A percentile compares a stretch with the other conserved stretches of the same genome.
These are phyloP conservation scores for Zosterops pallidus DNA, from an alignment of 2,113 vertebrate species.

Conservation along the genomic window DNA sequence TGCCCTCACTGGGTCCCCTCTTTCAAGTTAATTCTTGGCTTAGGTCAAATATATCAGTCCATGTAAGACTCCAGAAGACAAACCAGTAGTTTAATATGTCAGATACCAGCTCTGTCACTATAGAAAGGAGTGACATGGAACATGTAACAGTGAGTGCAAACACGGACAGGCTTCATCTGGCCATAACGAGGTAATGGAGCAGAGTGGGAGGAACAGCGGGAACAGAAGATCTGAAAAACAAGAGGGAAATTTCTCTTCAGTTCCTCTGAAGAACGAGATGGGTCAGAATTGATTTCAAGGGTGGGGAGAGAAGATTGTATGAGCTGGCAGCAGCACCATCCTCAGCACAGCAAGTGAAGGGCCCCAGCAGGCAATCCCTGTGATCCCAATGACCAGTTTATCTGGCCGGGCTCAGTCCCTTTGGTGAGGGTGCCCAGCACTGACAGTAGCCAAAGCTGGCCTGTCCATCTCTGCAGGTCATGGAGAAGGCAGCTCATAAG, in stretches of 20 bases:
- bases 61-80: slow-evolving; percentile 30
- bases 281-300: neutral
- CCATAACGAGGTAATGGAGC: slow-evolving; percentile 95
- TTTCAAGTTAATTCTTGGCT: slow-evolving; percentile 57
- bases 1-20: slow-evolving; percentile 14
- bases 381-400: fast-evolving
- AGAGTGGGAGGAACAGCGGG: slow-evolving; percentile 94
- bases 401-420: neutral
- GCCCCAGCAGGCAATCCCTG: neutral
- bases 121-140: slow-evolving; percentile 99
- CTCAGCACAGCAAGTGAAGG: neutral
- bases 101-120: slow-evolving; percentile 89
- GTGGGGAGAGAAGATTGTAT: neutral
- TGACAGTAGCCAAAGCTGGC: neutral
- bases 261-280: neutral
- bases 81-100: slow-evolving; percentile 51
- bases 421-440: neutral
- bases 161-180: slow-evolving; percentile 94
- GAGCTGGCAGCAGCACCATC: neutral
- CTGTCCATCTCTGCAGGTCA: neutral
- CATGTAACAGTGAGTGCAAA: slow-evolving; percentile 98
- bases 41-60: slow-evolving; percentile 31
- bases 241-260: neutral
- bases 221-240: slow-evolving; percentile 94
- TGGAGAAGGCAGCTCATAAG: neutral